These are phyloP conservation scores for Pipistrellus pygmaeus DNA, from an alignment of 2,797 vertebrate species.

Conservation along the genomic window DNA sequence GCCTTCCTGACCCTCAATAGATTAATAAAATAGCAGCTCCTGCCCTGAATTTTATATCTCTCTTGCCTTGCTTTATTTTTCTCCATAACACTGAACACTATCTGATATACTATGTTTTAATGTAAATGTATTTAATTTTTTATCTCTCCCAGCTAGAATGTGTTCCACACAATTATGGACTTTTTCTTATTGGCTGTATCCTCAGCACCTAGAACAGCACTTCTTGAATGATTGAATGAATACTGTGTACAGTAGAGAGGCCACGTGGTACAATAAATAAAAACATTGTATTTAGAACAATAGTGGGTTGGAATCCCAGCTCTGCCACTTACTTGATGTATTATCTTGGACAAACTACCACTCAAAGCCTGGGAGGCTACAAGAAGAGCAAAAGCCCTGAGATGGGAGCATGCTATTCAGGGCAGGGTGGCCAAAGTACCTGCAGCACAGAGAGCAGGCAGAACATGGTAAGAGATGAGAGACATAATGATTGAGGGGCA, in stretches of 20 bases:
- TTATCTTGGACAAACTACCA: background rate
- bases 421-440: background rate
- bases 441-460: background rate
- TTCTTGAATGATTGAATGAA: background rate
- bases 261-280: background rate
- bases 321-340: background rate
- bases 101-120: background rate
- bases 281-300: slow-evolving; percentile 8
- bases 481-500: background rate
- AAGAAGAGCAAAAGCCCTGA: background rate
- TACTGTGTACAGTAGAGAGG: background rate
- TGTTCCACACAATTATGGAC: background rate
- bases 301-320: background rate
- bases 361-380: background rate
- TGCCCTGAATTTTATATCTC: background rate
- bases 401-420: background rate
- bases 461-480: background rate
- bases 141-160: background rate
- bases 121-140: slow-evolving; percentile 39
- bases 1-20: background rate
- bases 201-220: background rate
- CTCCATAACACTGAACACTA: background rate
- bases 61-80: slow-evolving; percentile 41
- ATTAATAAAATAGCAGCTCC: slow-evolving; percentile 13
- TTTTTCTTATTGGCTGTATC: background rate